phyloP scores from a whole-genome alignment of 2,113 vertebrate species.

The Cochlearius cochlearius region DNA sequence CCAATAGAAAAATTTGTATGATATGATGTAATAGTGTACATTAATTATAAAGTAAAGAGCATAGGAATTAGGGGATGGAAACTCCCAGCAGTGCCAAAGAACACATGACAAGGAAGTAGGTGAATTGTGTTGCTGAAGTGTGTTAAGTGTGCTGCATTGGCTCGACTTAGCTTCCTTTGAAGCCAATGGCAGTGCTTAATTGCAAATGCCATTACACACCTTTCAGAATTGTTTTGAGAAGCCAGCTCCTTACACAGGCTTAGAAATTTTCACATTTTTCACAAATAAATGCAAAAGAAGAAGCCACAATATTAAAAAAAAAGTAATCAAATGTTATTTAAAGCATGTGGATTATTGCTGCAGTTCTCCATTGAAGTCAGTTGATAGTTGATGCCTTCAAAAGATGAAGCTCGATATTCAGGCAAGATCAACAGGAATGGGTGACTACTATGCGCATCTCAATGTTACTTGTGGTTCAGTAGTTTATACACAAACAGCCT shows the following conservation, averaged over 20 bases:
- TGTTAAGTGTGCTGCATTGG: background rate
- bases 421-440: fast-evolving
- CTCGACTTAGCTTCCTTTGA: background rate
- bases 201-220: background rate
- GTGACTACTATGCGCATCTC: fast-evolving
- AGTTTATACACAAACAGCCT: background rate
- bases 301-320: background rate
- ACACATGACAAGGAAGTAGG: background rate
- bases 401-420: background rate
- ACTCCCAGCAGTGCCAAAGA: background rate
- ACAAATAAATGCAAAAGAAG: background rate
- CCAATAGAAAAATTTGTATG: background rate
- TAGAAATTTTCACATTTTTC: background rate
- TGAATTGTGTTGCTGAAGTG: background rate
- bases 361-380: background rate
- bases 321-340: background rate
- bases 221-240: background rate
- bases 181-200: background rate
- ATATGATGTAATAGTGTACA: background rate
- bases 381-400: background rate
- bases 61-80: background rate
- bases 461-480: background rate
- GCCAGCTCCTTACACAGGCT: background rate
- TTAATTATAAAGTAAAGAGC: background rate
- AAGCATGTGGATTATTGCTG: background rate